phyloP scores from a whole-genome alignment of 1,140 invertebrate species.

The Anthonomus grandis region DNA sequence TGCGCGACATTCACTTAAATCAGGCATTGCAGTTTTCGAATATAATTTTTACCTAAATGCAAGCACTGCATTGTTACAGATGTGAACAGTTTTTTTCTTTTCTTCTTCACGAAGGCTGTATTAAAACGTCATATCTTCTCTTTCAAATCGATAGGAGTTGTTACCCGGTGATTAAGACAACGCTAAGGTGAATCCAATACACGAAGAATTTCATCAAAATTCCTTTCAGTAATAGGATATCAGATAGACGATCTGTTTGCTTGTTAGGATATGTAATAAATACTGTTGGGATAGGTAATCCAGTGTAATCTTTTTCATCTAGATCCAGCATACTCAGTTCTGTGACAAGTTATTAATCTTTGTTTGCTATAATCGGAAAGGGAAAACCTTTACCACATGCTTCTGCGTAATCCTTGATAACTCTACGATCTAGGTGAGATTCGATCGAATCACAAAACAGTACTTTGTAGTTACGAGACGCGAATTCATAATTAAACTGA shows the following conservation, averaged over 20 bases:
- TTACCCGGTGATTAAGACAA: conserved; percentile 69
- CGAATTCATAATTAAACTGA: conserved; percentile 70
- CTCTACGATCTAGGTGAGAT: conserved; percentile 78
- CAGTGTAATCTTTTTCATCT: conserved; percentile 67
- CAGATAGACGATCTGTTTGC: conserved; percentile 77
- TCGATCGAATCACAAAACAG: conserved; percentile 80
- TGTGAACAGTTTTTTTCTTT: conserved; percentile 67
- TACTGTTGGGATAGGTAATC: conserved; percentile 72
- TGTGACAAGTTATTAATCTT: conserved; percentile 70
- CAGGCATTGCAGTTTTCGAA: conserved; percentile 57
- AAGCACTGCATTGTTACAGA: conserved; percentile 63
- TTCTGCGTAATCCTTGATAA: conserved; percentile 72
- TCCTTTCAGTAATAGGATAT: conserved; percentile 88
- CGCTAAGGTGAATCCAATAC: conserved; percentile 86
- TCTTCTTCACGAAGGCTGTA: conserved; percentile 69
- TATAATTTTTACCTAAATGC: conserved; percentile 77
- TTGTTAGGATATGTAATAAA: conserved; percentile 88
- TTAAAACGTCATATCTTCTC: conserved; percentile 79
- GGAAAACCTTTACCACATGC: conserved; percentile 70
- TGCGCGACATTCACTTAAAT: not conserved
- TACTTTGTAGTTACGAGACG: conserved; percentile 76
- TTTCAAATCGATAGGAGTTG: conserved; percentile 85
- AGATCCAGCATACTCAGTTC: conserved; percentile 85
- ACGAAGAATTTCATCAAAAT: conserved; percentile 87
- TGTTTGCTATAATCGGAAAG: conserved; percentile 86